Conservation (phyloP, 2,888 invertebrate species). For the Invenusta paracnida region DNA sequence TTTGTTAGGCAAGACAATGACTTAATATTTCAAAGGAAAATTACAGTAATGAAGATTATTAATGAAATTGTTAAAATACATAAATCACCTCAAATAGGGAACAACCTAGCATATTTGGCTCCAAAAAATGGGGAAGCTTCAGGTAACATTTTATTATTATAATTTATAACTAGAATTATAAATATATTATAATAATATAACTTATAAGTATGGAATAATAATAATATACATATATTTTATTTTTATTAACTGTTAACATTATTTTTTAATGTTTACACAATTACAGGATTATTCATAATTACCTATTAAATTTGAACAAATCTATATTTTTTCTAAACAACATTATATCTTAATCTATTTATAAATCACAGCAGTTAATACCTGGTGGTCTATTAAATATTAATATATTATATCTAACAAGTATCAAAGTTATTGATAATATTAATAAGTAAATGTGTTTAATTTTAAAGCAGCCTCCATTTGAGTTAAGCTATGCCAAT, state of each 20-base stretch:
- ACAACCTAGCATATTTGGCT: neutral
- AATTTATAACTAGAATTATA: neutral
- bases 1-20: neutral
- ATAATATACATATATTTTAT: neutral
- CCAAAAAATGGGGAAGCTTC: neutral
- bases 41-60: neutral
- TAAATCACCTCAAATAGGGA: neutral
- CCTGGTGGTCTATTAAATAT: no score
- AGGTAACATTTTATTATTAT: neutral
- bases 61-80: conserved; percentile 10
- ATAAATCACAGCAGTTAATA: no score
- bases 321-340: no score
- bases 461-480: no score
- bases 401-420: no score
- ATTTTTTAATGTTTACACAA: neutral
- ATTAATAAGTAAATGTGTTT: no score
- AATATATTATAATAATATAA: neutral
- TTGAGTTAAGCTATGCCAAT: no score
- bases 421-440: no score
- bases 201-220: no score
- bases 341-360: no score
- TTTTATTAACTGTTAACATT: neutral
- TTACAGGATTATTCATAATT: no score
- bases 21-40: neutral
- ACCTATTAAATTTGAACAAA: no score